Conservation (phyloP, 2,888 invertebrate genomes). For the Drosophila peninsularis region DNA sequence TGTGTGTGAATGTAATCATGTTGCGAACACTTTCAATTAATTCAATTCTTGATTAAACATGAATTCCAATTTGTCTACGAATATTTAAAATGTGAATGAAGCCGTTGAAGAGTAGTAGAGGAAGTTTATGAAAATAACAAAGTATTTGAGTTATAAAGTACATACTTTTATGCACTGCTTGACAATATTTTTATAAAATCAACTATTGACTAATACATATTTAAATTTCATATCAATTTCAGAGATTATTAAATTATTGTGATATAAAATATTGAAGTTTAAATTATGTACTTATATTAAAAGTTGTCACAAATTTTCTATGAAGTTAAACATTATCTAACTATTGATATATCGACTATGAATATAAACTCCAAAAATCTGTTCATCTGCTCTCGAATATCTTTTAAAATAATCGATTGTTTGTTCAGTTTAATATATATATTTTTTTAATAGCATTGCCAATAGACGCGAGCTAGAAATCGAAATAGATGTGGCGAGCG, state of each 20-base stretch:
- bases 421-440: not conserved
- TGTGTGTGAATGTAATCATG: not conserved
- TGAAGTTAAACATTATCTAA: no score
- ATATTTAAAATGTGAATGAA: not conserved
- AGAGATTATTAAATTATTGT: not conserved
- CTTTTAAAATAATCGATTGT: not conserved
- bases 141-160: no score
- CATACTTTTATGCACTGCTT: no score
- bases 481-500: conserved; percentile 5
- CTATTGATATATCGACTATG: no score
- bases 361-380: no score
- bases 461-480: not conserved
- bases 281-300: no score
- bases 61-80: not conserved
- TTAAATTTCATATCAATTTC: not conserved
- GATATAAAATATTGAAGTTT: not conserved
- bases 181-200: no score
- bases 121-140: not conserved
- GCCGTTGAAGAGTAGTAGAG: not conserved
- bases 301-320: no score
- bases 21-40: conserved; percentile 15
- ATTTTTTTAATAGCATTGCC: not conserved
- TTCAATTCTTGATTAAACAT: conserved; percentile 9
- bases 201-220: not conserved
- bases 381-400: not conserved